Percentiles rank a stretch among this genome's conserved stretches.
Conservation (phyloP, 2,797 vertebrate genomes). For the Coendou prehensilis region DNA sequence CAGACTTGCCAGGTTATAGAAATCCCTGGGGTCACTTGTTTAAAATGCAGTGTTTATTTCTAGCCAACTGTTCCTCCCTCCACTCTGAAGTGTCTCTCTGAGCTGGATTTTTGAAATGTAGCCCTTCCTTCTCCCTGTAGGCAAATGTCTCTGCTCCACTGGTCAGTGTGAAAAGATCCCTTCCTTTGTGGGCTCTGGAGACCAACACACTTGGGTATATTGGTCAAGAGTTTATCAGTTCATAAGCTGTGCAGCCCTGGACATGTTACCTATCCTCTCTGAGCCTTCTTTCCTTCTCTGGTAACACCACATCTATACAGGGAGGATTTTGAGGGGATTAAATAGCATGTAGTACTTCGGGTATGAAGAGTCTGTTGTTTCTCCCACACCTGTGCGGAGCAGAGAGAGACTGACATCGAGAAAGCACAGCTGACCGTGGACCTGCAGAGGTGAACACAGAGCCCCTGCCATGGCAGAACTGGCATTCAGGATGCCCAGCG, state of each 20-base stretch:
- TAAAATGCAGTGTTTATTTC: not conserved
- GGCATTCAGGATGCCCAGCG: not conserved
- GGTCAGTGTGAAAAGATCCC: not conserved
- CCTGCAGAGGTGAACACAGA: not conserved
- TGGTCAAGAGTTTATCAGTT: not conserved
- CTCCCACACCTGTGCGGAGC: not conserved
- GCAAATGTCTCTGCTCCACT: not conserved
- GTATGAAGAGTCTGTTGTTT: not conserved
- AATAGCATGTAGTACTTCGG: not conserved
- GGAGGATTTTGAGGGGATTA: not conserved
- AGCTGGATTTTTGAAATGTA: not conserved
- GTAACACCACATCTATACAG: not conserved
- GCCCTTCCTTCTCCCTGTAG: not conserved
- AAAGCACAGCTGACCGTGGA: not conserved
- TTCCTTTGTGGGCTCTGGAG: not conserved
- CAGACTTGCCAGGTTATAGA: not conserved
- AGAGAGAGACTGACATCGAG: not conserved
- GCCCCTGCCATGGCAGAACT: not conserved
- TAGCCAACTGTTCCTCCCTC: not conserved
- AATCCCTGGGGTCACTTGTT: not conserved
- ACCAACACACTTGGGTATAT: not conserved
- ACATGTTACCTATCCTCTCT: not conserved
- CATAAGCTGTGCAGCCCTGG: not conserved
- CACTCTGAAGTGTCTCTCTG: not conserved
- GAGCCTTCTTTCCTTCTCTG: conserved; percentile 32